Evolutionary conservation across 2,888 invertebrate species (phyloP).

Genomic region (Beris morrisii): DNA sequence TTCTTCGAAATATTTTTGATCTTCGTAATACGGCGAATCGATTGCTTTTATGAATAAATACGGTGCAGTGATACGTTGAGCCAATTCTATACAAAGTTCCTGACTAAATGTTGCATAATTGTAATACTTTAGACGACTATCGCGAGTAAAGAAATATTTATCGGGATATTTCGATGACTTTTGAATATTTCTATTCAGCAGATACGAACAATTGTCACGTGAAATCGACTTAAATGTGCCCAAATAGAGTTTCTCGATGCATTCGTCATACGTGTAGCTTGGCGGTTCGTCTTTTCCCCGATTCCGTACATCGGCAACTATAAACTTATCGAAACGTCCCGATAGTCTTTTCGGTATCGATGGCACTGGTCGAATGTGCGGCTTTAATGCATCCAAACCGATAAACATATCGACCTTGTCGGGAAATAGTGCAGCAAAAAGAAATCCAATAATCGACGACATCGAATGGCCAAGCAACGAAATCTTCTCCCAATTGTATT

Average conservation of each 20-base stretch:
- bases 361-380: conserved; percentile 48
- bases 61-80: conserved; percentile 63
- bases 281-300: conserved; percentile 60
- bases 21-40: conserved; percentile 60
- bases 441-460: conserved; percentile 65
- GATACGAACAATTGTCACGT: conserved; percentile 60
- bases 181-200: conserved; percentile 62
- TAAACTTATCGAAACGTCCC: conserved; percentile 56
- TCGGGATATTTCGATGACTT: conserved; percentile 61
- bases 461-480: conserved; percentile 71
- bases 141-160: conserved; percentile 66
- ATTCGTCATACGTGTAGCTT: conserved; percentile 64
- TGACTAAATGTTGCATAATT: conserved; percentile 42
- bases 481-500: conserved; percentile 71
- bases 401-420: conserved; percentile 55
- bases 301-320: conserved; percentile 56
- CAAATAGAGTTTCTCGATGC: conserved; percentile 60
- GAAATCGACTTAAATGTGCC: conserved; percentile 64
- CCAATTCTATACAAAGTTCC: conserved; percentile 61
- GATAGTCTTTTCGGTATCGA: conserved; percentile 53
- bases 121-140: conserved; percentile 63
- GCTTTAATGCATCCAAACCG: conserved; percentile 52
- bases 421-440: conserved; percentile 64
- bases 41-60: conserved; percentile 66
- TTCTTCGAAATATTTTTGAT: conserved; percentile 61